Conservation (phyloP, 2,888 invertebrate species). For the Prosopocoilus inquinatus region DNA sequence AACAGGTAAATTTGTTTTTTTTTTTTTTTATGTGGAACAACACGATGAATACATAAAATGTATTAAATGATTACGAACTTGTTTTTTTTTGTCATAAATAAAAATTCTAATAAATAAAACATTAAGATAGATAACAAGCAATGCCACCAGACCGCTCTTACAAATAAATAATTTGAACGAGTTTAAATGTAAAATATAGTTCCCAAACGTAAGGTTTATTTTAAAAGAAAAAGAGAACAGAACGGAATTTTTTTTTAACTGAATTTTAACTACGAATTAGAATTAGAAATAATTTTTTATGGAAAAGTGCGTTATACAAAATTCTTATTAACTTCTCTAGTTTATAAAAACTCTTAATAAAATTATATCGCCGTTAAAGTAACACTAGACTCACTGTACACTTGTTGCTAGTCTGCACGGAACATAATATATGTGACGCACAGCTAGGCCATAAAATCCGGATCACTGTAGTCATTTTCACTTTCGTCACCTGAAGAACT, state of each 20-base stretch:
- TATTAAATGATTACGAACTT: not conserved
- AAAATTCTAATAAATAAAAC: no score
- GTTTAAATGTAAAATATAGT: conserved; percentile 20
- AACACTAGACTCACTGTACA: conserved; percentile 42
- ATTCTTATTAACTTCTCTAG: conserved; percentile 24
- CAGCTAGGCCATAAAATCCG: conserved; percentile 51
- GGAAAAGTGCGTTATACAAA: conserved; percentile 28
- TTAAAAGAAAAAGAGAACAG: not conserved
- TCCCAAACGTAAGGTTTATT: conserved; percentile 9
- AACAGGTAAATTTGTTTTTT: no score
- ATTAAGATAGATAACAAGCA: no score
- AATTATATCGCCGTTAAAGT: conserved; percentile 27
- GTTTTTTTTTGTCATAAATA: no score
- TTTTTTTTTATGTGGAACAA: no score
- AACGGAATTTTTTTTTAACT: not conserved
- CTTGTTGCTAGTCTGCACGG: conserved; percentile 28
- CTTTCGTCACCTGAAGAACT: conserved; percentile 61
- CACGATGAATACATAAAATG: conserved; percentile 3
- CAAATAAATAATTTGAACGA: no score
- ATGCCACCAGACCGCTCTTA: no score
- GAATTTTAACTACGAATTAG: conserved; percentile 1
- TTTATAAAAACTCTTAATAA: conserved; percentile 35
- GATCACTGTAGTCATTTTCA: conserved; percentile 66
- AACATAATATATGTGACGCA: conserved; percentile 5
- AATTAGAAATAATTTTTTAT: conserved; percentile 12